These are phyloP conservation scores for Solenopsis fugax DNA, from an alignment of 1,140 invertebrate species.

Conservation along the genomic window DNA sequence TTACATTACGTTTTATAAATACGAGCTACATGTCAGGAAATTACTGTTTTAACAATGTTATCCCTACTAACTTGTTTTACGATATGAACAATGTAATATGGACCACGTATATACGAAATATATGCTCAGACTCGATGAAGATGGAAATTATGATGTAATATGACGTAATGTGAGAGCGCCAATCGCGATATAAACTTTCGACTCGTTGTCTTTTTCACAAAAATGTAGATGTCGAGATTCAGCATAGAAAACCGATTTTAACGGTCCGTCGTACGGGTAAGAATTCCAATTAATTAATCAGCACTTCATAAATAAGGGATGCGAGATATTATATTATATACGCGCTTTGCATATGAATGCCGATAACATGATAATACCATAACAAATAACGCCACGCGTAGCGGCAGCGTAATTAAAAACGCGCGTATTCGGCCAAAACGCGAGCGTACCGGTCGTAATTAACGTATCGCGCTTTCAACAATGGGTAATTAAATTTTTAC, in stretches of 20 bases:
- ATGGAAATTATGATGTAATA: background rate
- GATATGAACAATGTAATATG: background rate
- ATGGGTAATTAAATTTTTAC: constrained; percentile 63
- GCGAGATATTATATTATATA: background rate
- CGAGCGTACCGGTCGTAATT: constrained; percentile 26
- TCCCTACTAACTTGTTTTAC: background rate
- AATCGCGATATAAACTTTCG: background rate
- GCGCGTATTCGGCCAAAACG: constrained; percentile 2
- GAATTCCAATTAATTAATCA: constrained; percentile 30
- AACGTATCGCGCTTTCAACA: constrained; percentile 28
- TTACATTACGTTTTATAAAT: constrained; percentile 22
- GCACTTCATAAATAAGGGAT: background rate
- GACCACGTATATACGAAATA: background rate
- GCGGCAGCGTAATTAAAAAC: constrained; percentile 39
- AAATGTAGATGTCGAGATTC: background rate
- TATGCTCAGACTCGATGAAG: background rate
- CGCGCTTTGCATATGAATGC: background rate
- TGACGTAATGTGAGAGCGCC: background rate
- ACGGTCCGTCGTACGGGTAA: background rate
- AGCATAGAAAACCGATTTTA: background rate
- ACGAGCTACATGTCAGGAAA: background rate
- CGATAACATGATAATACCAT: constrained; percentile 51
- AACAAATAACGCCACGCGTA: constrained; percentile 2
- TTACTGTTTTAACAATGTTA: background rate
- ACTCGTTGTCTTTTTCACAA: background rate